These are phyloP conservation scores for Heterodera filipjevi DNA, from an alignment of 2,888 invertebrate species.

Conservation along the genomic window DNA sequence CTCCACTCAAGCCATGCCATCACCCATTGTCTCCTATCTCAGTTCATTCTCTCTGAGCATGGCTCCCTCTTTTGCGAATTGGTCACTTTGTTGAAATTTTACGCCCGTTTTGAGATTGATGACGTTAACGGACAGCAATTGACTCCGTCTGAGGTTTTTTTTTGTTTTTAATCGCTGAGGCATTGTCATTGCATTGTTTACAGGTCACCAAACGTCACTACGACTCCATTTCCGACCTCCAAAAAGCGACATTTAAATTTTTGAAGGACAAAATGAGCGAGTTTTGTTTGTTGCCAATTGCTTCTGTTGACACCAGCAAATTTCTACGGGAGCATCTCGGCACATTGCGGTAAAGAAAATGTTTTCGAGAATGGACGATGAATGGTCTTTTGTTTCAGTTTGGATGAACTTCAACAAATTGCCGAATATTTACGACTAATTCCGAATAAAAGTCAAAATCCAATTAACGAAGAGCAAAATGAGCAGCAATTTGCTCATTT, in stretches of 20 bases:
- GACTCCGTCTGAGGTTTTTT: constrained; percentile 51
- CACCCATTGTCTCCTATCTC: constrained; percentile 82
- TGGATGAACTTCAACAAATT: constrained; percentile 80
- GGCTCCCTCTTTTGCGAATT: constrained; percentile 73
- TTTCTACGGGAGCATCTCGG: constrained; percentile 74
- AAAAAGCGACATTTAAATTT: constrained; percentile 85
- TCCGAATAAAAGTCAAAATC: constrained; percentile 76
- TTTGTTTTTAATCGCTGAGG: neutral
- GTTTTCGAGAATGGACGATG: neutral
- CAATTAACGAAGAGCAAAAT: constrained; percentile 18
- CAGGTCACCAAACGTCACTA: constrained; percentile 88
- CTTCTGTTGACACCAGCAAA: constrained; percentile 87
- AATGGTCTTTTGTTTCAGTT: constrained; percentile 68
- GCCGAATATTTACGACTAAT: constrained; percentile 85
- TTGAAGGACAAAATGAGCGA: constrained; percentile 71
- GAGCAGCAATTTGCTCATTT: constrained; percentile 15
- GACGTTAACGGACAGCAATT: constrained; percentile 70
- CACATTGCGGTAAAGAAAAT: constrained; percentile 44
- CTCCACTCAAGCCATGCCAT: constrained; percentile 92
- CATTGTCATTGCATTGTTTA: neutral
- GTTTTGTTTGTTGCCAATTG: constrained; percentile 90
- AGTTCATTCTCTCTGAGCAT: constrained; percentile 69
- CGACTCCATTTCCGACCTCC: constrained; percentile 85
- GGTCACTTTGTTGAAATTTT: constrained; percentile 91
- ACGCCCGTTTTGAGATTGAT: constrained; percentile 94